These are phyloP conservation scores for Euleptes europaea DNA, from an alignment of 2,113 vertebrate species.

Conservation along the genomic window DNA sequence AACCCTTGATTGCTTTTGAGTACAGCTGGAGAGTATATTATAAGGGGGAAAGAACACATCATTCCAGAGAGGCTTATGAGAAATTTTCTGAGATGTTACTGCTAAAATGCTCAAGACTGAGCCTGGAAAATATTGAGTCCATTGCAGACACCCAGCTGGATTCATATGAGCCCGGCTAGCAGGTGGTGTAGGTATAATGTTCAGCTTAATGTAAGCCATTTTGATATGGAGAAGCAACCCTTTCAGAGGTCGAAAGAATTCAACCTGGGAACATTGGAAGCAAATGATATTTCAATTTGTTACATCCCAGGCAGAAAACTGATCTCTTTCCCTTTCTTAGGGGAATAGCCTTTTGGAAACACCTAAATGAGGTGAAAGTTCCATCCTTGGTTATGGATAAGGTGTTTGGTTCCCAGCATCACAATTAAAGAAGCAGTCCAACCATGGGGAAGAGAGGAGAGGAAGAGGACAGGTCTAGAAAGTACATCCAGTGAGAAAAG, in stretches of 20 bases:
- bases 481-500: too few relatives aligned
- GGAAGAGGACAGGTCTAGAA: background rate
- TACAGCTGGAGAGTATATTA: conserved; percentile 2
- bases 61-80: background rate
- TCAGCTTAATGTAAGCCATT: background rate
- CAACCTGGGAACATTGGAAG: background rate
- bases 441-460: background rate
- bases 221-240: background rate
- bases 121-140: conserved; percentile 4
- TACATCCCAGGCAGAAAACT: background rate
- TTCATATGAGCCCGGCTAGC: background rate
- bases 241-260: background rate
- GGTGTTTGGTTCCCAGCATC: background rate
- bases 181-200: background rate
- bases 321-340: conserved; percentile 1
- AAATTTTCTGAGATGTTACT: background rate
- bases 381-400: background rate
- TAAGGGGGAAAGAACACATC: background rate
- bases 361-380: conserved; percentile 9
- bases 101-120: conserved; percentile 3
- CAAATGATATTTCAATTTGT: conserved; percentile 5
- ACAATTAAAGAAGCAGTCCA: background rate
- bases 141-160: background rate
- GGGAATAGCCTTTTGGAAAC: background rate
- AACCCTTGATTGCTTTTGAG: background rate